phyloP scores from a whole-genome alignment of 1,140 invertebrate species.

The Panulirus ornatus region DNA sequence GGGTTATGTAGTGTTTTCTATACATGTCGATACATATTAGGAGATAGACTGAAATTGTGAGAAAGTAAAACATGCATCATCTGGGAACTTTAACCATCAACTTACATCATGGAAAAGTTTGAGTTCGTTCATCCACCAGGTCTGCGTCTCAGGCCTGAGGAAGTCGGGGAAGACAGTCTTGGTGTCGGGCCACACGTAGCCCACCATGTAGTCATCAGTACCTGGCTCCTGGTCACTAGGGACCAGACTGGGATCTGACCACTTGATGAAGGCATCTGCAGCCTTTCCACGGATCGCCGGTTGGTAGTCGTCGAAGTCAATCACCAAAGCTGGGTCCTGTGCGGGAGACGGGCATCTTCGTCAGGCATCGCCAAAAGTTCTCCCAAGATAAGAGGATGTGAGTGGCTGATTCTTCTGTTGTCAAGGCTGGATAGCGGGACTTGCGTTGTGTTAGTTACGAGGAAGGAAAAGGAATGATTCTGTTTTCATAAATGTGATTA shows the following conservation, averaged over 20 bases:
- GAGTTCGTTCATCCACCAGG: slow-evolving; percentile 75
- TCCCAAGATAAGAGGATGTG: too few relatives aligned
- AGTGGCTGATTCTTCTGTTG: too few relatives aligned
- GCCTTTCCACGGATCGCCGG: slow-evolving; percentile 57
- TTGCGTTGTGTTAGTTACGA: too few relatives aligned
- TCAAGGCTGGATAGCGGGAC: too few relatives aligned
- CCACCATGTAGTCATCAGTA: slow-evolving; percentile 66
- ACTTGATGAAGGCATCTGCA: slow-evolving; percentile 74
- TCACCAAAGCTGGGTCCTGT: slow-evolving; percentile 73
- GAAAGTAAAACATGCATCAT: too few relatives aligned
- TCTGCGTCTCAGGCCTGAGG: slow-evolving; percentile 66
- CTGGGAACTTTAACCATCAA: not conserved
- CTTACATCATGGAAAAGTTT: slow-evolving; percentile 70
- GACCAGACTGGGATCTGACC: slow-evolving; percentile 58
- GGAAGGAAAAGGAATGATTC: too few relatives aligned
- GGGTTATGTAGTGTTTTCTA: too few relatives aligned
- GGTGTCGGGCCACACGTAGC: slow-evolving; percentile 72
- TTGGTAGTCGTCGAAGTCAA: slow-evolving; percentile 72
- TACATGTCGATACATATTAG: too few relatives aligned
- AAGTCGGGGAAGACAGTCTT: slow-evolving; percentile 75
- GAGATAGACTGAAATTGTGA: too few relatives aligned
- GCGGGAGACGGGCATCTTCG: too few relatives aligned
- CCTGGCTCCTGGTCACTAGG: slow-evolving; percentile 67
- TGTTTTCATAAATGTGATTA: too few relatives aligned
- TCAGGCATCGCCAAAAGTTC: too few relatives aligned